Evolutionary conservation across 2,888 invertebrate species (phyloP).

Genomic region (Drosophila gaucha): DNA sequence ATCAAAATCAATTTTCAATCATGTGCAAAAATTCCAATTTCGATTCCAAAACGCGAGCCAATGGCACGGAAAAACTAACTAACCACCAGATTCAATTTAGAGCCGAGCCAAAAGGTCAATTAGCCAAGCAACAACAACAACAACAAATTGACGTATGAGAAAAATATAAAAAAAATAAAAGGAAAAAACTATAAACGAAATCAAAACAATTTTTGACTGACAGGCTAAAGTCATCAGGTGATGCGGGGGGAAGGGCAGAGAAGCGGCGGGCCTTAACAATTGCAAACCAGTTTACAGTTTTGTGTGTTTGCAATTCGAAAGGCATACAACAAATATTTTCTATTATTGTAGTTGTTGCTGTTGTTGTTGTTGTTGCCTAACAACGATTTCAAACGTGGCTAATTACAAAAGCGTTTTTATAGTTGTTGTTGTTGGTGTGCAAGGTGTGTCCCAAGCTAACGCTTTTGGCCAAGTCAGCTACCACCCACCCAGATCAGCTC

Average conservation of each 20-base stretch:
- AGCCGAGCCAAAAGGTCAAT: slow-evolving; percentile 69
- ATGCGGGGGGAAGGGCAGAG: not conserved
- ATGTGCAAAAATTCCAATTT: slow-evolving; percentile 40
- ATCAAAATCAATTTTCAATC: slow-evolving; percentile 66
- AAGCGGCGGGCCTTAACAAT: slow-evolving; percentile 24
- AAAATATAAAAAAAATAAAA: slow-evolving; percentile 3
- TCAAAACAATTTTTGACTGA: slow-evolving; percentile 62
- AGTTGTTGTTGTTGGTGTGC: slow-evolving; percentile 45
- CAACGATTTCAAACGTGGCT: slow-evolving; percentile 67
- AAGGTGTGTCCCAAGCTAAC: slow-evolving; percentile 66
- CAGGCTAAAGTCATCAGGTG: slow-evolving; percentile 21
- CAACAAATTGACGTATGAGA: slow-evolving; percentile 22
- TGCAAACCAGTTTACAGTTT: slow-evolving; percentile 66
- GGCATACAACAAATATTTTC: slow-evolving; percentile 58
- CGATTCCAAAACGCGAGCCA: slow-evolving; percentile 24
- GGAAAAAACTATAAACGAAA: slow-evolving; percentile 42
- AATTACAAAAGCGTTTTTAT: slow-evolving; percentile 57
- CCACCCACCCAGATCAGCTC: slow-evolving; percentile 56
- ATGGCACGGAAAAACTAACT: slow-evolving; percentile 45
- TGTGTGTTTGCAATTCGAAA: slow-evolving; percentile 65
- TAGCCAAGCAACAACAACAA: slow-evolving; percentile 49
- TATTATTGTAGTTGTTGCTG: slow-evolving; percentile 36
- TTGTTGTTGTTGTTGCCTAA: slow-evolving; percentile 57
- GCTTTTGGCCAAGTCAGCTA: slow-evolving; percentile 46
- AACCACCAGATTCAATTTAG: slow-evolving; percentile 74